These are phyloP conservation scores for Galerucella calmariensis DNA, from an alignment of 2,888 invertebrate genomes.

Conservation along the genomic window DNA sequence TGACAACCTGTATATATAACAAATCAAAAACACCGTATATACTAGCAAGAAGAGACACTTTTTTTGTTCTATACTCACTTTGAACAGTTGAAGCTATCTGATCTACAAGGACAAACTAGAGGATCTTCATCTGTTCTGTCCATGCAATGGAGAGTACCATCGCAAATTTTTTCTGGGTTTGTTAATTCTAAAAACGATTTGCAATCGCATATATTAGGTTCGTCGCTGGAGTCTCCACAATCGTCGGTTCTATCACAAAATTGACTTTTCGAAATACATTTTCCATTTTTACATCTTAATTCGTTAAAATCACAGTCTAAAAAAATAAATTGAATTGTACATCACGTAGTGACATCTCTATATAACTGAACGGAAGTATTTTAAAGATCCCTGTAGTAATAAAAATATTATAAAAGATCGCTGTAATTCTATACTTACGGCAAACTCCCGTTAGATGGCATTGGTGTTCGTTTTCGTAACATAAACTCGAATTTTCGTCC, in stretches of 20 bases:
- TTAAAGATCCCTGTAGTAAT: background rate
- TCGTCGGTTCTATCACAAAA: conserved; percentile 77
- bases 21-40: too few species aligned
- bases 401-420: background rate
- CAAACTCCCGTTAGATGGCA: conserved; percentile 57
- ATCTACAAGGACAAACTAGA: conserved; percentile 71
- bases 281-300: conserved; percentile 76
- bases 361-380: too few species aligned
- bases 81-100: conserved; percentile 62
- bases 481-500: conserved; percentile 72
- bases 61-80: background rate
- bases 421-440: conserved; percentile 48
- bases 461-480: conserved; percentile 55
- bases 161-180: conserved; percentile 77
- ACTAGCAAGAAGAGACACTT: background rate
- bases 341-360: background rate
- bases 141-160: conserved; percentile 79
- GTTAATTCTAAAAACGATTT: conserved; percentile 76
- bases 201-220: conserved; percentile 73
- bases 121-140: conserved; percentile 83
- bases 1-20: too few species aligned
- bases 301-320: conserved; percentile 74
- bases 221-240: conserved; percentile 80
- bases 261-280: conserved; percentile 75
- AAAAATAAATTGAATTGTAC: conserved; percentile 45